phyloP scores from a whole-genome alignment of 1,140 invertebrate genomes.

The Ptiloglossa arizonensis region DNA sequence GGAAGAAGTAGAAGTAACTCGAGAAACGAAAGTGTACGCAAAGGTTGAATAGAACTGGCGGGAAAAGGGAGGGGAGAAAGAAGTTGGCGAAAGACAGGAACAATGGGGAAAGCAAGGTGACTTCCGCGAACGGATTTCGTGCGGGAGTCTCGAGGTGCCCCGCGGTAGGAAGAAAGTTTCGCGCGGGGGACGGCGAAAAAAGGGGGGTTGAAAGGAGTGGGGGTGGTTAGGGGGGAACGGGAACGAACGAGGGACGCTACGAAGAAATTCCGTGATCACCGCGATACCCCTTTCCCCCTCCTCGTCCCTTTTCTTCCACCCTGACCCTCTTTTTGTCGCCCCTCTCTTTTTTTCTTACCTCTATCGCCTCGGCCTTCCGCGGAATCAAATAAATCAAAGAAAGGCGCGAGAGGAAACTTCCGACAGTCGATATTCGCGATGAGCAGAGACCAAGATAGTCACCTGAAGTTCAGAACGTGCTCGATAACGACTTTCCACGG shows the following conservation, averaged over 20 bases:
- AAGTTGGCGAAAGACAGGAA: slow-evolving; percentile 47
- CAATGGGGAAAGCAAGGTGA: slow-evolving; percentile 43
- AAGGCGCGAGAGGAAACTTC: slow-evolving; percentile 31
- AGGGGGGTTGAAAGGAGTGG: slow-evolving; percentile 15
- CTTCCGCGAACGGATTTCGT: slow-evolving; percentile 43
- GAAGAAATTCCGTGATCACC: slow-evolving; percentile 56
- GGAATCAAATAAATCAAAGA: slow-evolving; percentile 57
- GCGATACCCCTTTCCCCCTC: slow-evolving; percentile 11
- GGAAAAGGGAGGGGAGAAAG: slow-evolving; percentile 23
- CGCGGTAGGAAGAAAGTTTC: slow-evolving; percentile 60
- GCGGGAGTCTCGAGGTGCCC: slow-evolving; percentile 41
- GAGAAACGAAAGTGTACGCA: slow-evolving; percentile 41
- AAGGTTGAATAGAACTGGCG: slow-evolving; percentile 22
- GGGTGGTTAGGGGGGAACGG: slow-evolving; percentile 14
- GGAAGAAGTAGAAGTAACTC: slow-evolving; percentile 42
- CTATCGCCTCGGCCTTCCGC: slow-evolving; percentile 9
- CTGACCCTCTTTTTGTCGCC: slow-evolving; percentile 3
- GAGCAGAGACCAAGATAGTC: slow-evolving; percentile 31
- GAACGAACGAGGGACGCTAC: slow-evolving; percentile 20
- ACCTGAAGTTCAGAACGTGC: slow-evolving; percentile 30
- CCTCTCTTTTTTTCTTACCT: too few species aligned
- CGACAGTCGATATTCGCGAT: slow-evolving; percentile 52
- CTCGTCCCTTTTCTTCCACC: slow-evolving; percentile 25
- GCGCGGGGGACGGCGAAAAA: slow-evolving; percentile 49
- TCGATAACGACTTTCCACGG: slow-evolving; percentile 53